Conservation (phyloP, 1,140 invertebrate species). For the Musca domestica region DNA sequence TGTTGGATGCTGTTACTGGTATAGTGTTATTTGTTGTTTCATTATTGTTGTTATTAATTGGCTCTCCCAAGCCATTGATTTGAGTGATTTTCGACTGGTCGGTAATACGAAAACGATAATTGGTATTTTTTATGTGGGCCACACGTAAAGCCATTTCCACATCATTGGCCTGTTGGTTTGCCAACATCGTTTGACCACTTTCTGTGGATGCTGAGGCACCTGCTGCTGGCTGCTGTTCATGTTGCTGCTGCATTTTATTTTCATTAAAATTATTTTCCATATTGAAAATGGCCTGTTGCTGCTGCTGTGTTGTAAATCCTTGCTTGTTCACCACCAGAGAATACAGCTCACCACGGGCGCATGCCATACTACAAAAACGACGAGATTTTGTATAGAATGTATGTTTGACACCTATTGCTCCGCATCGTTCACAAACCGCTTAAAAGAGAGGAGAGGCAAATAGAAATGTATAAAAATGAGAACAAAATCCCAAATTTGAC, state of each 20-base stretch:
- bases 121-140: constrained; percentile 50
- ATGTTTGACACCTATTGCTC: constrained; percentile 84
- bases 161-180: constrained; percentile 38
- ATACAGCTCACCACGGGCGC: constrained; percentile 61
- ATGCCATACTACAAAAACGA: constrained; percentile 74
- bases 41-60: constrained; percentile 43
- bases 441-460: constrained; percentile 30
- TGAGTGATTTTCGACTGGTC: constrained; percentile 52
- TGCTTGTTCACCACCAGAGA: constrained; percentile 51
- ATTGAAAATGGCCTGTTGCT: constrained; percentile 41
- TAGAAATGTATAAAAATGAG: constrained; percentile 13
- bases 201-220: constrained; percentile 24
- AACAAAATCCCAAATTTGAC: no score
- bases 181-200: constrained; percentile 25
- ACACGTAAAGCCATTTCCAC: constrained; percentile 46
- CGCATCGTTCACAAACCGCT: constrained; percentile 88
- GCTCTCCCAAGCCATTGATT: constrained; percentile 48
- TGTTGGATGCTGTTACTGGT: background rate
- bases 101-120: constrained; percentile 52
- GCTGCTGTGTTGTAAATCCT: constrained; percentile 27
- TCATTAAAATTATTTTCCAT: constrained; percentile 21
- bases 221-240: constrained; percentile 20
- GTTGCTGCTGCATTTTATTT: constrained; percentile 27
- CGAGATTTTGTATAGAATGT: constrained; percentile 85
- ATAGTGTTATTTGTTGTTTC: constrained; percentile 37